Evolutionary conservation across 1,140 invertebrate genomes (phyloP).

Genomic region (Diachasmimorpha longicaudata): DNA sequence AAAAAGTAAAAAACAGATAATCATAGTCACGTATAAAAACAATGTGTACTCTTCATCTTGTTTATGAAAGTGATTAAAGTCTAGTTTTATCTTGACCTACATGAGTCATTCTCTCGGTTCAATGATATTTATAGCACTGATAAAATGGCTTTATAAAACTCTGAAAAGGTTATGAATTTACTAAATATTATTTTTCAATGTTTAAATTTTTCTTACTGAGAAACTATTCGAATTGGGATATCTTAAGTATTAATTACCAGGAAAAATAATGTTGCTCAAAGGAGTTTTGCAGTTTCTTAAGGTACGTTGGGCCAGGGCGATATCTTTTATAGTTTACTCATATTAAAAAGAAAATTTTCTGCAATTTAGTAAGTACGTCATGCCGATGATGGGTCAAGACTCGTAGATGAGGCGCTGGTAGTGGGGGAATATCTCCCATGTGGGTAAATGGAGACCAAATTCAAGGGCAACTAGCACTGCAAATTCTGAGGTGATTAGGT

Average conservation of each 20-base stretch:
- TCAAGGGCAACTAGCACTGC: slow-evolving; percentile 93
- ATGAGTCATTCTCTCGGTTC: neutral
- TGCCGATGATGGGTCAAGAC: slow-evolving; percentile 68
- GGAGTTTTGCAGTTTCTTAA: neutral
- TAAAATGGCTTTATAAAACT: slow-evolving; percentile 20
- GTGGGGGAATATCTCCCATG: slow-evolving; percentile 91
- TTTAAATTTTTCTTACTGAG: neutral
- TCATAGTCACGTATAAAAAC: neutral
- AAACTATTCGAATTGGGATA: neutral
- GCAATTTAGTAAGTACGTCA: slow-evolving; percentile 21
- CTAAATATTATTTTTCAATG: neutral
- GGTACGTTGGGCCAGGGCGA: slow-evolving; percentile 12
- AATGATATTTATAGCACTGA: neutral
- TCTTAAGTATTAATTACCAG: neutral
- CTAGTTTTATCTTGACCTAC: neutral
- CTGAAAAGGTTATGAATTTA: slow-evolving; percentile 21
- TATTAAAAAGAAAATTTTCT: slow-evolving; percentile 25
- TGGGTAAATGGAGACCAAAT: slow-evolving; percentile 91
- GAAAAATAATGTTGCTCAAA: neutral
- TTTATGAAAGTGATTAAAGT: neutral
- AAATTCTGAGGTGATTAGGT: slow-evolving; percentile 90
- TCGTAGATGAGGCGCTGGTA: slow-evolving; percentile 92
- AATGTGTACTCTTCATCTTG: too few relatives aligned
- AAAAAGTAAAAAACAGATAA: neutral
- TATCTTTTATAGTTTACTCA: neutral